Evolutionary conservation across 2,113 vertebrate genomes (phyloP), one percentile per base, ranked within the genome.

Genomic region (Lutjanus erythropterus): DNA sequence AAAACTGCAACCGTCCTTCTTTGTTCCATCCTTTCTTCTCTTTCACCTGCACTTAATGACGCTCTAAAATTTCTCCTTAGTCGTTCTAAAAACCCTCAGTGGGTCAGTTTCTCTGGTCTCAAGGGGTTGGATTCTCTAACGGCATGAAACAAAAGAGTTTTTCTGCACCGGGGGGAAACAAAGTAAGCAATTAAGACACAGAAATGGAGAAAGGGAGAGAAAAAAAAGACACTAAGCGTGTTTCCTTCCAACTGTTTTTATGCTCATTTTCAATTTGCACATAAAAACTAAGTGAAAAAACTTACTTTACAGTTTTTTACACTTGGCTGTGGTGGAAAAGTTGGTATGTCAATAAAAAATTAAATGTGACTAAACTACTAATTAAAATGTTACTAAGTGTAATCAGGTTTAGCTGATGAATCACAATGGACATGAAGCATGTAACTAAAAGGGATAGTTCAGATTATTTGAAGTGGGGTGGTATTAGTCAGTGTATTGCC

Each of bases 91-190:
- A 58, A 47, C 29, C 25, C 41, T 41, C 4, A 6, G 49, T 19
- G 35, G 59, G 33, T 71, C 10, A 42, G 23, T 71, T 78, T 72
- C 27, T 6, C 27, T 46, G 5, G 31, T 62, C 64, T 80, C 14
- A 7, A 8, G 44, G 29, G 69, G 6, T 29, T 55, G 31, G 14
- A 69, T 69, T 74, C 66, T n/a, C 87, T 74, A 71, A 89, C 49
- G 69, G 23, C 33, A 60, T 72, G 41, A 80, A 93, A 29, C 84
- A 92, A 84, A 91, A 90, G 81, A 47, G 56, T 90, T 82, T 79
- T 74, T 61, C 25, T 49, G 29, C 23, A 71, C 55, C 4, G 46
- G 23, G n/a, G 60, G 11, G 27, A 70, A 69, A 71, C 31, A 75
- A 42, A 81, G 39, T 31, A 21, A 71, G 53, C 8, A 10, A 72